phyloP scores from a whole-genome alignment of 2,797 vertebrate genomes.

The Anguilla pacifica region DNA sequence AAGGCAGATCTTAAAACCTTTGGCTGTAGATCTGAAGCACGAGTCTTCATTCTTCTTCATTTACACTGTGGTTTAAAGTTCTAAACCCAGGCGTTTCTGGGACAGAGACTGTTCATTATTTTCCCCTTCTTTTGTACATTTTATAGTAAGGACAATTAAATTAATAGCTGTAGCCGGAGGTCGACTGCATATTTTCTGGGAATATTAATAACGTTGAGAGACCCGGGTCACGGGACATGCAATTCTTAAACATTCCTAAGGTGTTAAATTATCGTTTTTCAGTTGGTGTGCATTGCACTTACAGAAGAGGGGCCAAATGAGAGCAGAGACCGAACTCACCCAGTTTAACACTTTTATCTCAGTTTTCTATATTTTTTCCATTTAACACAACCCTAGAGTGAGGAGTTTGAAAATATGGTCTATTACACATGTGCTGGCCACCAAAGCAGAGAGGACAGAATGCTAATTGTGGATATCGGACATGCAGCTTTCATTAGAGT shows the following conservation, averaged over 20 bases:
- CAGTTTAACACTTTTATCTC: not conserved
- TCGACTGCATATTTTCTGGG: not conserved
- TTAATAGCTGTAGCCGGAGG: not conserved
- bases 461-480: not conserved
- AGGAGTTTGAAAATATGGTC: not conserved
- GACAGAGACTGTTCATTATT: not conserved
- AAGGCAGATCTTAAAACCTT: conserved; percentile 12
- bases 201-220: not conserved
- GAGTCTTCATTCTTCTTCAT: not conserved
- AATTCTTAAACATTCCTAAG: not conserved
- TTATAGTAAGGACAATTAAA: conserved; percentile 1
- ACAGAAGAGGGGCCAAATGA: not conserved
- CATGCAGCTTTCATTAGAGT: not conserved
- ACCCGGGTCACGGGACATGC: not conserved
- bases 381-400: not conserved
- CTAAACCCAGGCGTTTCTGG: not conserved
- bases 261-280: conserved; percentile 1
- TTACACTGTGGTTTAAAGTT: not conserved
- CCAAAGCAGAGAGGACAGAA: not conserved
- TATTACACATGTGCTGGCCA: not conserved
- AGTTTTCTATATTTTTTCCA: not conserved
- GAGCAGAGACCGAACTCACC: not conserved
- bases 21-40: conserved; percentile 38
- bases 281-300: not conserved
- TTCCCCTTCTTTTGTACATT: not conserved